Base-by-base conservation (phyloP, 2,797 vertebrate genomes). In the Rallus crepitans region DNA sequence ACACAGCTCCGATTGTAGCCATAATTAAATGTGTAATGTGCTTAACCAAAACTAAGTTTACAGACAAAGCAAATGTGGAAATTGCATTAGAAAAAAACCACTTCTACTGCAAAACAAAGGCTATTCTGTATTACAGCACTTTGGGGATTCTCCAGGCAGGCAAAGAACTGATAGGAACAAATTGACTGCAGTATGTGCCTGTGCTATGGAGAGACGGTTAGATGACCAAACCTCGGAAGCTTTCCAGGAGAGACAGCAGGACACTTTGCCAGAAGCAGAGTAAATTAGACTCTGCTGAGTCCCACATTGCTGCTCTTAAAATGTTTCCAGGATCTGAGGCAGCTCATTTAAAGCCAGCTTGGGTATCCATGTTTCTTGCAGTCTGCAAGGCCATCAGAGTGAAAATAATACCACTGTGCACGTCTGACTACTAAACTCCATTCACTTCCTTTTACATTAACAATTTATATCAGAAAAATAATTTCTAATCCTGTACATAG, bases 241-340 rank as follows among this genome's bases (percentile, higher is more conserved):
- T 12, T 87, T 95, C 88, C 88, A 93, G 83, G 70, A 94, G 70
- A 92, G 64, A 76, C 89, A 95, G 84, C 68, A 85, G 56, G 50
- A 91, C 18, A 7, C 57, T 80, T 20, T 87, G 84, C 95, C 93
- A 94, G 89, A 68, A 96, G 75, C 89, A 77, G 39, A 94, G 92
- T 73, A 92, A 91, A 95, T 71, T 56, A 87, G 87, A 60, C 92
- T 89, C 86, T 82, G 53, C 86, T 50, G 87, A 80, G 56, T 90
- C 64, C 14, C 63, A 85, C 61, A 50, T 0, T 25, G 40, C 57
- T 80, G 81, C 61, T 92, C 81, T 68, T 60, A 33, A 91, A 87
- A 60, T 42, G 40, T 27, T 96, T 93, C 86, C 89, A 96, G 68
- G 71, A 82, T 89, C 40, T 0, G 28, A 91, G 81, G 78, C 78